Percentiles rank a stretch among this genome's conserved stretches.
Conservation (phyloP, 2,888 invertebrate genomes). For the Thereva nobilitata region DNA sequence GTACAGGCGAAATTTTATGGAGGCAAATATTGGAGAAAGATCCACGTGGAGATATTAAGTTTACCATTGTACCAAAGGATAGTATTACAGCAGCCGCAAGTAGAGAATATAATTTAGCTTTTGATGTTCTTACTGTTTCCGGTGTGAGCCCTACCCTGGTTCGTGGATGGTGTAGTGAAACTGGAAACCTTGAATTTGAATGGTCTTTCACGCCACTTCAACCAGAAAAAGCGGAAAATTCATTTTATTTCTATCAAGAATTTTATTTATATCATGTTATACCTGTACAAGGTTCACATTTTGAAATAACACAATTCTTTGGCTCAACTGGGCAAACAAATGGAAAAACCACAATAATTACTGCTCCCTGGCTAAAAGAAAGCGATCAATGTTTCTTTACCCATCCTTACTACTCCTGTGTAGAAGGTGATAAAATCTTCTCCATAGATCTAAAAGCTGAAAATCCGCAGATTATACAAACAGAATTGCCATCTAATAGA, state of each 20-base stretch:
- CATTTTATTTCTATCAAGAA: constrained; percentile 65
- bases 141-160: constrained; percentile 74
- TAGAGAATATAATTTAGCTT: constrained; percentile 54
- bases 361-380: constrained; percentile 64
- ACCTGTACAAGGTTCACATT: constrained; percentile 65
- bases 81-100: constrained; percentile 47
- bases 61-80: constrained; percentile 55
- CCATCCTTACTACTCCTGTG: constrained; percentile 67
- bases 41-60: constrained; percentile 68
- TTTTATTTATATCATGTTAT: constrained; percentile 66
- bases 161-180: constrained; percentile 77
- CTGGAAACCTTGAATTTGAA: constrained; percentile 74
- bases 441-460: constrained; percentile 66
- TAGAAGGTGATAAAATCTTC: constrained; percentile 64
- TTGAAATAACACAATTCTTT: constrained; percentile 69
- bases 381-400: too few species aligned
- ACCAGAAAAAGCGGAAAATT: constrained; percentile 56
- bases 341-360: constrained; percentile 62
- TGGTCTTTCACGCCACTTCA: constrained; percentile 66
- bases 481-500: constrained; percentile 57
- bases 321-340: constrained; percentile 64
- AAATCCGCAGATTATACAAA: constrained; percentile 60
- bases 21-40: constrained; percentile 75
- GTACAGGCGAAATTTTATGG: constrained; percentile 74
- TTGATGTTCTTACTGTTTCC: constrained; percentile 74